A percentile compares a stretch with the other conserved stretches of the same genome.
phyloP scores from a whole-genome alignment of 2,888 invertebrate species.

The Sceliomorpha sp. region DNA sequence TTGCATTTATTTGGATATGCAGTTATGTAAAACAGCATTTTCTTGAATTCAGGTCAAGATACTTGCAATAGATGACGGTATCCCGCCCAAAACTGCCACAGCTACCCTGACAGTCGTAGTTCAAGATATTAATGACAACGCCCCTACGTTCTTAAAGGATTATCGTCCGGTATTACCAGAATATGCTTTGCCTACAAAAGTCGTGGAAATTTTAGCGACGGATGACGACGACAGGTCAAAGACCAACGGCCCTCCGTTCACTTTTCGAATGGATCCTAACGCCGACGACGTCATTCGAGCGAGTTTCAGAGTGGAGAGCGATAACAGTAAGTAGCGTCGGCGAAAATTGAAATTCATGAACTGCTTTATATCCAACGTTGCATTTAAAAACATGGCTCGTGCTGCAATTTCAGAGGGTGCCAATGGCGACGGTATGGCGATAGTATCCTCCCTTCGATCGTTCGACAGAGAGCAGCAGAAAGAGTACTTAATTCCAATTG shows the following conservation, averaged over 20 bases:
- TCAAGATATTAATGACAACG: constrained; percentile 97
- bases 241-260: constrained; percentile 98
- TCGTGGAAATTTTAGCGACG: constrained; percentile 95
- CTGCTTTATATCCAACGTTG: too few relatives aligned
- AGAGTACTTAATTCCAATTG: constrained; percentile 97
- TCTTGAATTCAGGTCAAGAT: constrained; percentile 87
- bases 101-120: constrained; percentile 96
- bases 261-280: constrained; percentile 94
- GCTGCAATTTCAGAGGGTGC: constrained; percentile 89
- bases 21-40: too few relatives aligned
- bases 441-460: constrained; percentile 94
- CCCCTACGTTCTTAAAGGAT: constrained; percentile 95
- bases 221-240: constrained; percentile 96
- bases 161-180: constrained; percentile 96
- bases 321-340: constrained; percentile 87
- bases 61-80: constrained; percentile 95
- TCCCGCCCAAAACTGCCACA: constrained; percentile 95
- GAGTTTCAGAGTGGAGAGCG: constrained; percentile 97
- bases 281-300: constrained; percentile 96
- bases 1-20: too few relatives aligned
- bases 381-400: too few relatives aligned
- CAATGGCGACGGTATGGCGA: constrained; percentile 98
- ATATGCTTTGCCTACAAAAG: constrained; percentile 94
- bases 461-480: constrained; percentile 98
- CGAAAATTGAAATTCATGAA: neutral